Percentiles rank a stretch among this genome's conserved stretches.
Evolutionary conservation across 2,797 vertebrate species (phyloP).

Genomic region (Heterohyrax brucei): DNA sequence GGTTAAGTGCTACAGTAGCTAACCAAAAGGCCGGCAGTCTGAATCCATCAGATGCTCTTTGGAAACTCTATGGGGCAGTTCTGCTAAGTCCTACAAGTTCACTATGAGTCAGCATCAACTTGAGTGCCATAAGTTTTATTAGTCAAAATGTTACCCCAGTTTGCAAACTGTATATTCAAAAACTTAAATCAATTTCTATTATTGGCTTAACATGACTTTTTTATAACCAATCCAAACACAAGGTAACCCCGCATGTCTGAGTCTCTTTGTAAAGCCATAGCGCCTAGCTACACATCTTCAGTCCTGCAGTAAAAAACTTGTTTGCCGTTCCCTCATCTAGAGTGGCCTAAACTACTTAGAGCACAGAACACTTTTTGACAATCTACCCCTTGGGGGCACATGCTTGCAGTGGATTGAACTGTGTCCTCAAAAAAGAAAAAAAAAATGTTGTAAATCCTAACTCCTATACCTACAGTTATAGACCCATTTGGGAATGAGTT

Average conservation of each 20-base stretch:
- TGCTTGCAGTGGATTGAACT: neutral
- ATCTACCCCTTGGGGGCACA: neutral
- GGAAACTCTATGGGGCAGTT: too few relatives aligned
- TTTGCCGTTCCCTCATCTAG: neutral
- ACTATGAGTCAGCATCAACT: too few relatives aligned
- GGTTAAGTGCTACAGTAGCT: too few relatives aligned
- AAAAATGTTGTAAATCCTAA: neutral
- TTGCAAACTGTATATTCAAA: too few relatives aligned
- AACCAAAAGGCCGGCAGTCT: too few relatives aligned
- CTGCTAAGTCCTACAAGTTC: too few relatives aligned
- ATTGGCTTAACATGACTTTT: too few relatives aligned
- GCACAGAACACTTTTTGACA: neutral
- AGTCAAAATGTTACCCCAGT: too few relatives aligned
- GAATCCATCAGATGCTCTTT: too few relatives aligned
- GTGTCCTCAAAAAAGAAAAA: neutral
- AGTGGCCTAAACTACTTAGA: neutral
- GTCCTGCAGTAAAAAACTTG: neutral
- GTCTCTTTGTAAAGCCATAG: neutral
- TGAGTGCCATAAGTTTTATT: too few relatives aligned
- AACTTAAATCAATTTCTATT: too few relatives aligned
- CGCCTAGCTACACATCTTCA: accelerated
- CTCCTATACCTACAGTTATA: neutral
- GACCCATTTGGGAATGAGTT: neutral
- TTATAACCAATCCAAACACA: neutral
- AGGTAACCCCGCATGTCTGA: neutral